Evolutionary conservation across 2,797 vertebrate genomes (phyloP).

Genomic region (Thunnus albacares): DNA sequence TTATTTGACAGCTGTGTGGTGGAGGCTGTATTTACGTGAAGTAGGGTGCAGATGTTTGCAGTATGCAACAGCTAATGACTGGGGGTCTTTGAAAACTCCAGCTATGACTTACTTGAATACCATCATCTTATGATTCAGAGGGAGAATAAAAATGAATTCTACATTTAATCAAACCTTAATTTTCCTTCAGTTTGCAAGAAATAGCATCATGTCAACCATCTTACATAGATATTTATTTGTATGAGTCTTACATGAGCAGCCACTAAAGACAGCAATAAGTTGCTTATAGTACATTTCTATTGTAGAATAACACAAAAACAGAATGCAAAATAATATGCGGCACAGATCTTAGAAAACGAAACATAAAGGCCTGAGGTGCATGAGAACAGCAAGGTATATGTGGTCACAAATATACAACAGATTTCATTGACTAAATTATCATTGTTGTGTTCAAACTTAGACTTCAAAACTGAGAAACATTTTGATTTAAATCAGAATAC

Average conservation of each 20-base stretch:
- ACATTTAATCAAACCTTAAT: no score
- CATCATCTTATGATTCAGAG: background rate
- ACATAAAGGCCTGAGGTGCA: background rate
- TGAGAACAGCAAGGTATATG: background rate
- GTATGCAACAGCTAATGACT: background rate
- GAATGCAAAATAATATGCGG: background rate
- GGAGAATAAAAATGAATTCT: background rate
- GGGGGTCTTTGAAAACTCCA: background rate
- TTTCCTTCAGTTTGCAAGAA: background rate
- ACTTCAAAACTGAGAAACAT: background rate
- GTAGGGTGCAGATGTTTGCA: background rate
- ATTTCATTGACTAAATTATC: background rate
- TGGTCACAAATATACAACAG: background rate
- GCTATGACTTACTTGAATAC: background rate
- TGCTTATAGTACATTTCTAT: slow-evolving; percentile 9
- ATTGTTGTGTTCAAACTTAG: background rate
- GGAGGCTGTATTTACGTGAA: background rate
- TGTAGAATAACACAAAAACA: background rate
- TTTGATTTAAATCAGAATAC: slow-evolving; percentile 1
- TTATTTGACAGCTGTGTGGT: background rate
- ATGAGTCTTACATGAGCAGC: background rate
- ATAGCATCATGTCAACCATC: background rate
- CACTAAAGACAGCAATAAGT: background rate
- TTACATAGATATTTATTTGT: slow-evolving; percentile 8
- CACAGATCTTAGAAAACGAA: background rate